A percentile compares a stretch with the other conserved stretches of the same genome.
Evolutionary conservation across 2,888 invertebrate species (phyloP).

Genomic region (Argynnis bischoffii): DNA sequence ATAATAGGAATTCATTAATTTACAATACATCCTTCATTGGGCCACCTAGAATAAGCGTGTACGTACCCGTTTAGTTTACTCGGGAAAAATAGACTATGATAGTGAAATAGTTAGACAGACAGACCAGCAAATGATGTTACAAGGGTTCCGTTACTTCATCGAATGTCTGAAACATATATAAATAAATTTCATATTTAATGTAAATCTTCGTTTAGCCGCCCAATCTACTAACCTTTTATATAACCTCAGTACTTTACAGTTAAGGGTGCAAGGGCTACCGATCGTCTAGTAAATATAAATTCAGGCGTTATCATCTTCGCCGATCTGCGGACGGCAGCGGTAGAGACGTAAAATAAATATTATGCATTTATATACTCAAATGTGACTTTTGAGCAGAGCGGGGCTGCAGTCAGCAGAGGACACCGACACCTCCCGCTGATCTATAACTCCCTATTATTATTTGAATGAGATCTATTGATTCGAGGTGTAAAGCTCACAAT

Average conservation of each 20-base stretch:
- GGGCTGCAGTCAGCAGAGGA: slow-evolving; percentile 50
- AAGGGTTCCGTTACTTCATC: too few relatives aligned
- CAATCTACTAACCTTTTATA: slow-evolving; percentile 5
- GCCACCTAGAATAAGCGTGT: too few relatives aligned
- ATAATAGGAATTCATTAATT: too few relatives aligned
- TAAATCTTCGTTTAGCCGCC: neutral
- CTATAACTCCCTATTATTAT: slow-evolving; percentile 82
- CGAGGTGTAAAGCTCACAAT: slow-evolving; percentile 77
- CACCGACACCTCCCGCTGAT: slow-evolving; percentile 60
- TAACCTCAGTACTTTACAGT: slow-evolving; percentile 44
- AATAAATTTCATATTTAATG: neutral
- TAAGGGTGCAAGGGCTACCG: slow-evolving; percentile 68
- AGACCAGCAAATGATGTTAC: too few relatives aligned
- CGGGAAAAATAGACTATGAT: too few relatives aligned
- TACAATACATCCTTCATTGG: too few relatives aligned
- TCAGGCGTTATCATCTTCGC: slow-evolving; percentile 76
- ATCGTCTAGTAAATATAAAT: slow-evolving; percentile 80
- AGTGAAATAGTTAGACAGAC: too few relatives aligned
- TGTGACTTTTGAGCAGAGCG: slow-evolving; percentile 52
- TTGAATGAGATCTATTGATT: slow-evolving; percentile 82
- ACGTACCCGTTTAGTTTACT: too few relatives aligned
- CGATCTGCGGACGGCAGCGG: slow-evolving; percentile 71
- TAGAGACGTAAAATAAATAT: slow-evolving; percentile 73
- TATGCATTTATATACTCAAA: slow-evolving; percentile 78
- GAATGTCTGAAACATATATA: neutral